phyloP scores from a whole-genome alignment of 2,888 invertebrate species.

The Palloptera scutellata region DNA sequence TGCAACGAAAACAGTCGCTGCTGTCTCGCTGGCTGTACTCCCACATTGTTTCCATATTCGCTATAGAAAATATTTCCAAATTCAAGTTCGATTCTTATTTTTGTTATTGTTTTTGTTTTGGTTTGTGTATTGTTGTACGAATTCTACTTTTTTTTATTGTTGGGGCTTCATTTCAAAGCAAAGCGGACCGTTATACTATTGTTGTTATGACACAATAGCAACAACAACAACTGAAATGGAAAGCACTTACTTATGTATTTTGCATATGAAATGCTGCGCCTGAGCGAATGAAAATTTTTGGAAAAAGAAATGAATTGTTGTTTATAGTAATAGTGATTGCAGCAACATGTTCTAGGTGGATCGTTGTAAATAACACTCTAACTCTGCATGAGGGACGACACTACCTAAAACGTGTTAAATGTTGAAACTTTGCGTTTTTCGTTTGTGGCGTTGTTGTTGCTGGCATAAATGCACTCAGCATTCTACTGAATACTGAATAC shows the following conservation, averaged over 20 bases:
- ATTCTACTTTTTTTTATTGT: neutral
- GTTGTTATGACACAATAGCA: neutral
- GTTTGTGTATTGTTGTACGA: conserved; percentile 1
- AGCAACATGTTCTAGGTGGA: too few species aligned
- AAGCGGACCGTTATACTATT: too few species aligned
- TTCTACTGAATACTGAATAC: neutral
- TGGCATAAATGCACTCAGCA: conserved; percentile 21
- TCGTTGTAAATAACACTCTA: too few species aligned
- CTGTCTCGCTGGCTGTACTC: neutral
- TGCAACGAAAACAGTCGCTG: neutral
- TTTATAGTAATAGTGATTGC: too few species aligned
- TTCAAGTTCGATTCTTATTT: conserved; percentile 31
- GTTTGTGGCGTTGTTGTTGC: conserved; percentile 14
- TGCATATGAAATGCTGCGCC: too few species aligned
- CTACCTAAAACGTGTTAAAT: neutral
- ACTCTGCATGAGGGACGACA: too few species aligned
- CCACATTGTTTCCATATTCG: conserved; percentile 10
- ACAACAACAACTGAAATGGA: conserved; percentile 39
- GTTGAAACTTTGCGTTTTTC: conserved; percentile 36
- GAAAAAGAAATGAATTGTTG: too few species aligned
- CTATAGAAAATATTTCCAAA: conserved; percentile 22
- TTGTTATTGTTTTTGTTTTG: neutral
- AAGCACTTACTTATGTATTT: conserved; percentile 28
- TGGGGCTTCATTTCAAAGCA: too few species aligned
- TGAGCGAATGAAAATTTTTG: too few species aligned